Evolutionary conservation across 2,888 invertebrate species (phyloP), one percentile per base, ranked within the genome.

Genomic region (Papilio gigon): DNA sequence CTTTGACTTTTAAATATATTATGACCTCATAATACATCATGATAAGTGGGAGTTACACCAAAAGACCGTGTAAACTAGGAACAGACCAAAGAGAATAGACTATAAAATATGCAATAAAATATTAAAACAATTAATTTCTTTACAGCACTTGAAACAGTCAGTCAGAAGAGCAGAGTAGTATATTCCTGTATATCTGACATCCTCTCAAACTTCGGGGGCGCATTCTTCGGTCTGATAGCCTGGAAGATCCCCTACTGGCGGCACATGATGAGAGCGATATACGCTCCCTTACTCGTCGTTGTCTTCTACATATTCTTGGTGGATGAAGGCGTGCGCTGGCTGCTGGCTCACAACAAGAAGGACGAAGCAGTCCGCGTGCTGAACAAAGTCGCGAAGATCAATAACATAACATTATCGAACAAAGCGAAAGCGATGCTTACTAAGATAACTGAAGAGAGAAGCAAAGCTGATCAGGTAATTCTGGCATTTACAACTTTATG

Each of bases 301-400:
- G 86, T 97, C 27, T 89, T 94, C 70, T 95, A 96, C 80, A 94
- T 95, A 70, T 95, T 95, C 93, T 81, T 95, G 6, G 87, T 95
- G n/a, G 96, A 96, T 2, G 96, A 96, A 83, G 96, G 96, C 1
- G 93, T 96, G 27, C 92, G 97, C 72, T 97, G 97, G 97, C 92
- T 97, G n/a, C 82, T 96, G 4, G 94, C 95, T 0, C 95, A 95
- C 78, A 94, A 95, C 65, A 93, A 93, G 76, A 92, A 93, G 62
- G 93, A 94, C 22, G 94, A 95, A 75, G 96, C 96, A 0, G 94
- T 94, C 61, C 84, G 88, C 9, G 93, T 95, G 17, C 84, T 95
- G 27, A 92, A 93, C 59, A 94, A 93, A 79, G 94, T 96, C 3
- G 95, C 96, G 0, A 93, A 92, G 75, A 86, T 95, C 3, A 96